phyloP scores from a whole-genome alignment of 1,140 invertebrate genomes.

The Calliopsis andreniformis region DNA sequence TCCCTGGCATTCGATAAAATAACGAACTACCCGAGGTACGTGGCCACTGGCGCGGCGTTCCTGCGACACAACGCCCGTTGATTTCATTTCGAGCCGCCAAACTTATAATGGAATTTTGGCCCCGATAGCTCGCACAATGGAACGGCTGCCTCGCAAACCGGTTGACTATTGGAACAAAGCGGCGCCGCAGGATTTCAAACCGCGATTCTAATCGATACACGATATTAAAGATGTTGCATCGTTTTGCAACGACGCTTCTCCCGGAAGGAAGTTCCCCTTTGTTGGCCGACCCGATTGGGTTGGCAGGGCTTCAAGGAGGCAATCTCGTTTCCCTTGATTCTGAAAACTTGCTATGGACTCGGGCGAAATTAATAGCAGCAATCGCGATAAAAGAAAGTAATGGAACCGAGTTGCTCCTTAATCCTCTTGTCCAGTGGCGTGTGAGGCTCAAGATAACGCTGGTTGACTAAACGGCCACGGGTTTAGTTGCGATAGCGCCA shows the following conservation, averaged over 20 bases:
- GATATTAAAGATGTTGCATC: background rate
- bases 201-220: conserved; percentile 4
- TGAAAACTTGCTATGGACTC: background rate
- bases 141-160: conserved; percentile 14
- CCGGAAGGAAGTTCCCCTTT: background rate
- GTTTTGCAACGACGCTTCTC: background rate
- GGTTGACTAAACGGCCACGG: conserved; percentile 8
- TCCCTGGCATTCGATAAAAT: no score
- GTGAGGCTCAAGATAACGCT: conserved; percentile 8
- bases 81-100: background rate
- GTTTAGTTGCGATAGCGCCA: background rate
- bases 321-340: background rate
- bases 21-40: no score
- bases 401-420: conserved; percentile 14
- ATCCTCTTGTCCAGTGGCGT: conserved; percentile 32
- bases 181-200: background rate
- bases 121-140: conserved; percentile 6
- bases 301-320: no score
- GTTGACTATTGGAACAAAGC: background rate
- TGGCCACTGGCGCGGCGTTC: no score
- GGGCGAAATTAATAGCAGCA: conserved; percentile 3
- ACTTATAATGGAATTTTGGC: conserved; percentile 28
- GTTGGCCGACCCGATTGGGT: no score
- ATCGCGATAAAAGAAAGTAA: conserved; percentile 36
- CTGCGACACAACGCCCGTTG: background rate